phyloP scores from a whole-genome alignment of 1,140 invertebrate genomes.

The Araneus ventricosus region DNA sequence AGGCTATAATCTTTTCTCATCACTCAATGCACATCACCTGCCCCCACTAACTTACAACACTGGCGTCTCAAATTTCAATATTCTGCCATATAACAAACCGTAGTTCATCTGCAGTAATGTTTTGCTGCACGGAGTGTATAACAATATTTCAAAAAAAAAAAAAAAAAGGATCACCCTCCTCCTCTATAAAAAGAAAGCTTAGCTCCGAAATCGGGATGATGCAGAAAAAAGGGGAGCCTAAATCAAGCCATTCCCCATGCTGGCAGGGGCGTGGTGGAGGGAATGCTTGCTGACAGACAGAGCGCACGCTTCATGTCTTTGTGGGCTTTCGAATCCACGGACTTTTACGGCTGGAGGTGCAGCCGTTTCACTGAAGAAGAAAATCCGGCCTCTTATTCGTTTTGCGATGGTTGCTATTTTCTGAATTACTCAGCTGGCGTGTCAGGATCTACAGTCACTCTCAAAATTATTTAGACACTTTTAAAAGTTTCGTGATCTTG shows the following conservation, averaged over 20 bases:
- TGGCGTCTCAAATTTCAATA: background rate
- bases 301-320: constrained; percentile 51
- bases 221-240: constrained; percentile 24
- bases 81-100: background rate
- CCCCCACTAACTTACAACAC: background rate
- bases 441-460: too few relatives aligned
- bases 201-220: constrained; percentile 54
- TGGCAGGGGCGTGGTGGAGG: background rate
- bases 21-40: background rate
- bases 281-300: constrained; percentile 46
- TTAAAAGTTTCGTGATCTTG: too few relatives aligned
- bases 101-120: background rate
- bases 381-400: constrained; percentile 25
- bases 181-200: constrained; percentile 47
- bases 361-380: background rate
- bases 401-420: constrained; percentile 12
- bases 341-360: constrained; percentile 47
- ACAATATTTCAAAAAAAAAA: constrained; percentile 47
- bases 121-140: background rate
- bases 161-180: background rate
- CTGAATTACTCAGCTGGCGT: constrained; percentile 41
- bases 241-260: constrained; percentile 48
- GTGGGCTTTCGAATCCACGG: constrained; percentile 37
- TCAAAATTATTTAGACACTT: too few relatives aligned
- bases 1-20: background rate